Evolutionary conservation across 2,888 invertebrate species (phyloP).

Genomic region (Rotaria magnacalcarata): DNA sequence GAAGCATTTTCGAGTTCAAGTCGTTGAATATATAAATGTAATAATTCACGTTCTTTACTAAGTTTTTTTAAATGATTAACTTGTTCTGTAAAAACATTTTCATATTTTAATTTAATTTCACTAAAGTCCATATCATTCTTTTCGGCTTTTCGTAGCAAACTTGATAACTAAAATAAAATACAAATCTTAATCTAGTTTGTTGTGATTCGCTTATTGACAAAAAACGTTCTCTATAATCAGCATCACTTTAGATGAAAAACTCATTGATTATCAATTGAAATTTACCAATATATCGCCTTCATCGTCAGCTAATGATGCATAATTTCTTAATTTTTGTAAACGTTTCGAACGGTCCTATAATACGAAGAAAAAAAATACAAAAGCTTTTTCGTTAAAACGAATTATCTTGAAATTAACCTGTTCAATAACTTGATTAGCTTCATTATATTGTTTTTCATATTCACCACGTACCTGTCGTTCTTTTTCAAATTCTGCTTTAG

Average conservation of each 20-base stretch:
- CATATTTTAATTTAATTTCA: neutral
- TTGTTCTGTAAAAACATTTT: neutral
- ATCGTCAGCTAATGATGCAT: slow-evolving; percentile 1
- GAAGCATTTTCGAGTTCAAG: neutral
- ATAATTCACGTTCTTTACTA: slow-evolving; percentile 21
- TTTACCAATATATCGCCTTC: slow-evolving; percentile 1
- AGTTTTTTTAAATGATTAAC: neutral
- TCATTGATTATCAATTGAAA: neutral
- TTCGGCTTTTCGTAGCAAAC: neutral
- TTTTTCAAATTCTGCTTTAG: neutral
- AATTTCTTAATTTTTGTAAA: slow-evolving; percentile 13
- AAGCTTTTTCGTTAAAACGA: neutral
- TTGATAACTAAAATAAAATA: slow-evolving; percentile 8
- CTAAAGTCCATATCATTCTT: slow-evolving; percentile 1
- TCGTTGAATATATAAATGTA: neutral
- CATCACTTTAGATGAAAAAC: too few species aligned
- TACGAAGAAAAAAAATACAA: neutral
- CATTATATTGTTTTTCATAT: neutral
- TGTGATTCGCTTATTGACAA: too few species aligned
- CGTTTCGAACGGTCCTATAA: neutral
- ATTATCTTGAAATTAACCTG: neutral
- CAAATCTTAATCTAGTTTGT: neutral
- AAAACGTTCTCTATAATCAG: too few species aligned
- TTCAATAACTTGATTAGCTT: neutral
- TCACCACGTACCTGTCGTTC: neutral